These are phyloP conservation scores for Tipula confusa DNA, from an alignment of 2,888 invertebrate genomes.

Conservation along the genomic window DNA sequence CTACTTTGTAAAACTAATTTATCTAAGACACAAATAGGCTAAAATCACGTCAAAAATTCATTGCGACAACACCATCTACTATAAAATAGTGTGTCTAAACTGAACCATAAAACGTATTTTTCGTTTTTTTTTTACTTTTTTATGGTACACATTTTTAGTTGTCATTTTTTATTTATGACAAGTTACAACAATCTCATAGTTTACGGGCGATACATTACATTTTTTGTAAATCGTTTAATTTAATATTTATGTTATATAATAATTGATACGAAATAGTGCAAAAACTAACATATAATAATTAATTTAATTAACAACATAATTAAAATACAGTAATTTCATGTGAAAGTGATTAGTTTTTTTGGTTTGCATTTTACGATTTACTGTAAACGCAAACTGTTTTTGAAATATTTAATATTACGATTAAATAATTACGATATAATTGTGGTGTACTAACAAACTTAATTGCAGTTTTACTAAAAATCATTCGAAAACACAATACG, in stretches of 20 bases:
- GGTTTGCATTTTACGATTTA: background rate
- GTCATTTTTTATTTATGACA: slow-evolving; percentile 14
- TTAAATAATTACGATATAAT: background rate
- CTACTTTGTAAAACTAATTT: background rate
- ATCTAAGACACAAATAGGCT: background rate
- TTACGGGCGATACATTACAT: background rate
- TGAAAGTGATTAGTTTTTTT: background rate
- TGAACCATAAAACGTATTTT: background rate
- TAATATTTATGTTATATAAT: background rate
- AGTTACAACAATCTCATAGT: background rate
- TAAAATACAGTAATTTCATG: background rate
- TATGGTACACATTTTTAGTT: slow-evolving; percentile 3
- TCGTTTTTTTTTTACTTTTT: background rate
- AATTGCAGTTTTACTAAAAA: background rate
- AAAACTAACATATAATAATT: background rate
- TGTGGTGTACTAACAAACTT: background rate
- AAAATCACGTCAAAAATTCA: background rate
- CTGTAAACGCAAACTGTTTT: background rate
- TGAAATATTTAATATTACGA: background rate
- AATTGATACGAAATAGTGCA: background rate
- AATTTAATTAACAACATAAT: background rate
- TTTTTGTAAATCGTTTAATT: background rate
- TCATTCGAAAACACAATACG: background rate
- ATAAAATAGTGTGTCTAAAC: background rate
- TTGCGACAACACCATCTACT: background rate